Evolutionary conservation across 2,113 vertebrate species (phyloP).

Genomic region (Hippocampus mohnikei): DNA sequence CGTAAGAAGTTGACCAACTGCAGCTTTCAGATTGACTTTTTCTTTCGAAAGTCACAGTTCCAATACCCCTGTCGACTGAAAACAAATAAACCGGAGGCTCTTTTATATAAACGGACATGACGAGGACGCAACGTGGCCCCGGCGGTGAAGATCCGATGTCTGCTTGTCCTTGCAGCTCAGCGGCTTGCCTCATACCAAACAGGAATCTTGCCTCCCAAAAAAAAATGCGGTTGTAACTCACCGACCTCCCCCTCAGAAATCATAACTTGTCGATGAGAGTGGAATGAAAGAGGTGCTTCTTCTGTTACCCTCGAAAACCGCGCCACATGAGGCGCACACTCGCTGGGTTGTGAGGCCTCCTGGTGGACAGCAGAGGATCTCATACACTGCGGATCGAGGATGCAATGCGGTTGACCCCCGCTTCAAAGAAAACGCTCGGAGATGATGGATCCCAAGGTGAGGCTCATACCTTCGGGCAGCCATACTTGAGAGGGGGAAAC

Average conservation of each 20-base stretch:
- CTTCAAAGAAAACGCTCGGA: conserved; percentile 44
- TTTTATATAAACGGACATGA: background rate
- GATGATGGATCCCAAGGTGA: conserved; percentile 50
- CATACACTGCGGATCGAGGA: conserved; percentile 1
- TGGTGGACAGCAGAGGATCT: conserved; percentile 53
- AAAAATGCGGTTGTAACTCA: conserved; percentile 38
- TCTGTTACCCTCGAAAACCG: conserved; percentile 14
- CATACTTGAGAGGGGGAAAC: conserved; percentile 37
- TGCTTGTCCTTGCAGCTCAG: conserved; percentile 51
- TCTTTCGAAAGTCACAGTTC: background rate
- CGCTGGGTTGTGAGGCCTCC: conserved; percentile 57
- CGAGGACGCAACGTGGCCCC: conserved; percentile 19
- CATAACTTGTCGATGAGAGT: conserved; percentile 28
- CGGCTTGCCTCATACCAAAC: conserved; percentile 39
- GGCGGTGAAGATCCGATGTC: conserved; percentile 41
- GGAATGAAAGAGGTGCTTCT: conserved; percentile 31
- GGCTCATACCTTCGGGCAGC: conserved; percentile 39
- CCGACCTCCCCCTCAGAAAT: conserved; percentile 10
- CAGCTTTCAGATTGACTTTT: background rate
- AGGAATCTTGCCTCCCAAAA: conserved; percentile 27
- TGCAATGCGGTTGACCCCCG: conserved; percentile 7
- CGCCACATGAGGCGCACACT: conserved; percentile 32
- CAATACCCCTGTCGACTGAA: background rate
- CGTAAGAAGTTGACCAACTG: background rate
- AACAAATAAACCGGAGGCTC: background rate